Evolutionary conservation across 2,888 invertebrate species (phyloP).

Genomic region (Ditylenchus weischeri): DNA sequence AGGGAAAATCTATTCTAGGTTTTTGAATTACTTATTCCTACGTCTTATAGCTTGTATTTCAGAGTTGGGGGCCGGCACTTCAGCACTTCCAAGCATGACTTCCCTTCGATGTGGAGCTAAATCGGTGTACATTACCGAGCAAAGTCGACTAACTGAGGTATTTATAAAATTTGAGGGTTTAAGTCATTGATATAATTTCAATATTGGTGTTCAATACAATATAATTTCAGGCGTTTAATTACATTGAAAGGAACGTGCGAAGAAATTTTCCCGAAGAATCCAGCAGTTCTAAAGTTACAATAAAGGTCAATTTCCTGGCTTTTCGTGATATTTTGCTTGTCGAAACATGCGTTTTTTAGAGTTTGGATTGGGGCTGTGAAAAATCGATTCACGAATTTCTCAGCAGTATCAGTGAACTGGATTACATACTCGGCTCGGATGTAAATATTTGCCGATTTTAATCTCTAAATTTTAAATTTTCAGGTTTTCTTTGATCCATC

Average conservation of each 20-base stretch:
- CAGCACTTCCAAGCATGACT: slow-evolving; percentile 43
- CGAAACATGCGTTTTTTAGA: slow-evolving; percentile 17
- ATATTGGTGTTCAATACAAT: slow-evolving; percentile 12
- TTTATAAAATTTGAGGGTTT: no score
- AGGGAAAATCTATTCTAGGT: slow-evolving; percentile 29
- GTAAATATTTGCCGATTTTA: neutral
- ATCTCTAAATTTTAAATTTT: no score
- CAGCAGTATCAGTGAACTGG: slow-evolving; percentile 24
- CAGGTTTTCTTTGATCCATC: slow-evolving; percentile 47
- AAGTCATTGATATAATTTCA: no score
- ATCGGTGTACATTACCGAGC: slow-evolving; percentile 44
- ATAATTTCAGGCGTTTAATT: slow-evolving; percentile 33
- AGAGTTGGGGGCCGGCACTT: slow-evolving; percentile 47
- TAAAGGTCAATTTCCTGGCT: slow-evolving; percentile 13
- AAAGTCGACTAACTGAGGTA: slow-evolving; percentile 21
- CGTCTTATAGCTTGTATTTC: no score
- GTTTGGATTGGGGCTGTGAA: slow-evolving; percentile 30
- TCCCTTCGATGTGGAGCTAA: slow-evolving; percentile 42
- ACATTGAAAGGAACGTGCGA: slow-evolving; percentile 32
- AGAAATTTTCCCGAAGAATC: slow-evolving; percentile 22
- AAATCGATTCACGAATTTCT: slow-evolving; percentile 19
- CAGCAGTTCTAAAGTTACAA: neutral
- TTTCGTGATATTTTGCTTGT: neutral
- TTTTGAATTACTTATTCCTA: no score
- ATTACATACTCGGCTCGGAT: slow-evolving; percentile 50